Evolutionary conservation across 64 coral and sea anemone genomes (phyloP), one percentile per base, ranked within the genome.

Genomic region (Montipora capricornis): DNA sequence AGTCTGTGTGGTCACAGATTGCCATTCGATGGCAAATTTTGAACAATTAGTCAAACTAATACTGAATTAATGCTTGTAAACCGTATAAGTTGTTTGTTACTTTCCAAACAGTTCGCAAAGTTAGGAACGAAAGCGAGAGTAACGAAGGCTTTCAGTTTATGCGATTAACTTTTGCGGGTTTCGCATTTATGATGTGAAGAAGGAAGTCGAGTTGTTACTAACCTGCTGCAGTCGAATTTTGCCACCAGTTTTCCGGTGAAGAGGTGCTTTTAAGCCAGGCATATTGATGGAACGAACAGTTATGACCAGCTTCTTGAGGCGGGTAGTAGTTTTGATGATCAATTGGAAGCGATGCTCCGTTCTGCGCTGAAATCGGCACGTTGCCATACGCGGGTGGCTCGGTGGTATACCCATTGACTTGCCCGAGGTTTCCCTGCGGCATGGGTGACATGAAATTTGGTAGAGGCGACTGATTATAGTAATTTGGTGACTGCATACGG

Each of bases 401-500:
- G 58, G 93, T 80, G 88, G 88, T 95, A 75, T 97, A 97, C 62
- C 96, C 92, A 89, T 99, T 99, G 78, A 96, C 95, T 96, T 92
- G 98, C 61, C 88, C 89, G 75, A 74, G 62, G 83, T 89, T 94
- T 89, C 92, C 78, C 88, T 96, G 92, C 79, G 95, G 89, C 64
- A 94, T 94, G 47, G 90, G 75, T 64, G 92, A 75, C 95, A 96
- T 99, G 83, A 94, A 96, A 94, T 94, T 94, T 48, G 94, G 94
- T 52, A 96, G 66, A 14, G 98, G 89, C 80, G 87, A 92, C 86
- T 94, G 98, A 82, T 95, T 92, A 87, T 96, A 99, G 81, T 96
- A 96, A 83, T 80, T 99, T 64, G 97, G 97, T 64, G 98, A 94
- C 87, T 99, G 98, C 98, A 99, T 99, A 91, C 98, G 92, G 75